Evolutionary conservation across 2,113 vertebrate species (phyloP), one percentile per base, ranked within the genome.

Genomic region (Pyrgilauda ruficollis): DNA sequence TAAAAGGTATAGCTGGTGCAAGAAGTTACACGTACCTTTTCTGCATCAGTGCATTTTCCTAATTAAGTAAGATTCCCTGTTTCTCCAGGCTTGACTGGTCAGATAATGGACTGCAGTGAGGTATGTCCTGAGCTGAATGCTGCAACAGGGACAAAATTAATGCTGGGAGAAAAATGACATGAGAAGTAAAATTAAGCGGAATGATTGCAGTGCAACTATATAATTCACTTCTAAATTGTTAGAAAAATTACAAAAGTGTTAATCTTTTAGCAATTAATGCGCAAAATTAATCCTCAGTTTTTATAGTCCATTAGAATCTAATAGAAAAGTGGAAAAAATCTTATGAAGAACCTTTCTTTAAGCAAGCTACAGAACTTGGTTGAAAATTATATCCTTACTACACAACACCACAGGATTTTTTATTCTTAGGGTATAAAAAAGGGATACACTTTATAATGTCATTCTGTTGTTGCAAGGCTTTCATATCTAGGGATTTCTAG

Each of bases 51-150:
- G 84, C 79, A 70, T 90, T 82, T 91, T 97, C 88, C 90, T 87
- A 97, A 94, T 96, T 97, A 97, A 97, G 58, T 49, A 73, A 67
- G 53, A 76, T 44, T 75, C 84, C 68, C 78, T 61, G 67, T 92
- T 92, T 86, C 80, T 82, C n/a, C 87, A 90, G 76, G 82, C 84
- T 95, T 0, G 9, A 47, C 88, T 84, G 87, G 90, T 91, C 91
- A 82, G 64, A 93, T 70, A 94, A 96, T 84, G 73, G 87, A 63
- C 76, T 61, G 66, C 82, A 82, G 63, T 26, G 72, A 94, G 74
- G 72, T 35, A 62, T 19, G 75, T 72, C 79, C 78, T 12, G 7
- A 90, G 53, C 35, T 55, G 56, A 85, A 91, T 62, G 49, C 61
- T 86, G 80, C 74, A 90, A 61, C 72, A 58, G 6, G 27, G 33